Base-by-base conservation (phyloP, 2,113 vertebrate species). In the Acanthochromis polyacanthus region DNA sequence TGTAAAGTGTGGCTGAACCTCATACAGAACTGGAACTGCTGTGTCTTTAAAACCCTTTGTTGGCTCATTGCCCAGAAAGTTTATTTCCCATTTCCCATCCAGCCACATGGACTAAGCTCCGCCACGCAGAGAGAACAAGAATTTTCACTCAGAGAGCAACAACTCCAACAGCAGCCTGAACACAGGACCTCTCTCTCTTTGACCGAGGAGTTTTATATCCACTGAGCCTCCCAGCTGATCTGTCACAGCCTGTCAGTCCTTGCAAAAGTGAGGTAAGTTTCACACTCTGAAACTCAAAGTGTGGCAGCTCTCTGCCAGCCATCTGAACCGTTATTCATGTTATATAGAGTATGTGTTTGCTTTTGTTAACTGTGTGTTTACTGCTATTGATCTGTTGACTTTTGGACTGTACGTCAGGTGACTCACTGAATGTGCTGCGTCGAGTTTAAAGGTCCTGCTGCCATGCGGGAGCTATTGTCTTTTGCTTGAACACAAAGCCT, bases 1-100 rank as follows among this genome's bases (percentile, higher is more conserved):
- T 3, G 43, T 45, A 71, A 59, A 52, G 40, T 71, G 63, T 85
- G 65, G 55, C 40, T 38, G 32, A 73, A 25, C 71, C 67, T 57
- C 61, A 70, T 38, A 43, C 17, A 61, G 73, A 48, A 40, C 58
- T 78, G 66, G 52, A 77, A 80, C 59, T 74, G 83, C 89, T 91
- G 88, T 87, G 80, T 85, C 90, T 93, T 92, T 91, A 92, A 92
- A 91, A 70, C 48, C 77, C 48, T 71, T 66, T 68, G 73, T 77
- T 91, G 92, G 89, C 82, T 60, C 61, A 62, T 67, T 71, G 85
- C 91, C 91, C 91, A 85, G 84, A 89, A 77, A 75, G 84, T 85
- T 92, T 86, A 90, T 87, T 92, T 91, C 85, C 88, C 86, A 74
- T 87, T 90, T 91, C 90, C 89, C 85, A 88, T 86, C 79, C 79